These are phyloP conservation scores for Eospalax fontanierii DNA, from an alignment of 2,797 vertebrate species.

Conservation along the genomic window DNA sequence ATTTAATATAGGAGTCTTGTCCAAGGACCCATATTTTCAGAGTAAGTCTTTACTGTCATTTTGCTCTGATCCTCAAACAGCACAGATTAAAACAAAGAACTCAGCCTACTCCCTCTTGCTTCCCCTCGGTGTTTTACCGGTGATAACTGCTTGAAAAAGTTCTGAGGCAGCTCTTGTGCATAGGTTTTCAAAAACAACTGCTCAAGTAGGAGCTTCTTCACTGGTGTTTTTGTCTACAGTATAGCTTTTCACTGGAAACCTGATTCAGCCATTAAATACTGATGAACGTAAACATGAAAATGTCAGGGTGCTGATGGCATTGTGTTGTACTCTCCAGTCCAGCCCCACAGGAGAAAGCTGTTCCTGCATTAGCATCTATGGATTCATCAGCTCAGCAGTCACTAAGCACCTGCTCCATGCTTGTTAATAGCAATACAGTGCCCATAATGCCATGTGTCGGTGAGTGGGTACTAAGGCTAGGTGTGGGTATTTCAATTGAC, in stretches of 20 bases:
- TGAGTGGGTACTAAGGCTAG: not conserved
- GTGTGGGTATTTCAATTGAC: not conserved
- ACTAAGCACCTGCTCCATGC: not conserved
- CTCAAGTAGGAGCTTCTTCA: constrained; percentile 5
- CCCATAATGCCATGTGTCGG: not conserved
- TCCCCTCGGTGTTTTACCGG: not conserved
- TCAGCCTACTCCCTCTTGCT: not conserved
- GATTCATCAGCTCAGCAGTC: not conserved
- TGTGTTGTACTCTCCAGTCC: not conserved
- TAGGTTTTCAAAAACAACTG: constrained; percentile 4
- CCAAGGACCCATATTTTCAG: too few relatives aligned
- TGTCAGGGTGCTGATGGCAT: not conserved
- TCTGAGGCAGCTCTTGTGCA: not conserved
- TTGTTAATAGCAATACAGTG: not conserved
- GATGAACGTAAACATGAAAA: constrained; percentile 24
- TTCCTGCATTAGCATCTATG: not conserved
- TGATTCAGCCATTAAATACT: not conserved
- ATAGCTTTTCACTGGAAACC: constrained; percentile 10
- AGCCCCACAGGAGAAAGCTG: not conserved
- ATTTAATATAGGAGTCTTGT: too few relatives aligned
- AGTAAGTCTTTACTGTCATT: not conserved
- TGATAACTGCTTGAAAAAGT: not conserved
- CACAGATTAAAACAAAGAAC: constrained; percentile 13
- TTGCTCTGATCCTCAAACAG: constrained; percentile 13
- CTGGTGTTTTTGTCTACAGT: not conserved